Conservation (phyloP, 2,113 vertebrate species). For the Zingel zingel region DNA sequence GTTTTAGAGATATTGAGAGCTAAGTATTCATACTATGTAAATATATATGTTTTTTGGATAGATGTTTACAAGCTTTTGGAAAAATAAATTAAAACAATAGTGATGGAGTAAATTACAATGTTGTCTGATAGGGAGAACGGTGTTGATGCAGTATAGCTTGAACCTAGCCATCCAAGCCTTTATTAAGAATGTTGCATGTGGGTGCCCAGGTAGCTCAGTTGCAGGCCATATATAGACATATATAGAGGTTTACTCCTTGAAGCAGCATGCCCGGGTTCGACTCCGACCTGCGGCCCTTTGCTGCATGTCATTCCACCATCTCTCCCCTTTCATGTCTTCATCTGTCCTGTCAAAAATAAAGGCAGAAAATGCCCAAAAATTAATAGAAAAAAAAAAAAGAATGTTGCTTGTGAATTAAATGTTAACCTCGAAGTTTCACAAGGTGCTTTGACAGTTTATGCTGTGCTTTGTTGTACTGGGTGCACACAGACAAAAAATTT, state of each 20-base stretch:
- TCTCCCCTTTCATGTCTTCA: too few relatives aligned
- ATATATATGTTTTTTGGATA: neutral
- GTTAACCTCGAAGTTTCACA: slow-evolving; percentile 24
- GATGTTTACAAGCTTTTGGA: neutral
- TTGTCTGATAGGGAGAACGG: neutral
- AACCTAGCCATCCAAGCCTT: slow-evolving; percentile 1
- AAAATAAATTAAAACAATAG: slow-evolving; percentile 1
- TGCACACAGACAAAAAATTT: slow-evolving; percentile 6
- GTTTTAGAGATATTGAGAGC: neutral
- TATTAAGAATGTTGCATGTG: slow-evolving; percentile 23
- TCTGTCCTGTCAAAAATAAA: too few relatives aligned
- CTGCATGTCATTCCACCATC: too few relatives aligned
- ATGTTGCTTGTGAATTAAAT: slow-evolving; percentile 20
- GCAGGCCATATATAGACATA: too few relatives aligned
- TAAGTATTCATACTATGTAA: neutral
- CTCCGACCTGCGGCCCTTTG: too few relatives aligned
- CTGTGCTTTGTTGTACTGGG: neutral
- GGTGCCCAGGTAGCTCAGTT: too few relatives aligned
- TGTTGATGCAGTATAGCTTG: neutral
- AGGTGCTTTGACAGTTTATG: neutral
- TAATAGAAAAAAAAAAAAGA: neutral
- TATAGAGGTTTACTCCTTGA: too few relatives aligned
- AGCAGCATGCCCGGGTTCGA: too few relatives aligned
- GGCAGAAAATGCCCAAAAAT: too few relatives aligned
- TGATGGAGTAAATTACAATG: neutral